These are phyloP conservation scores for Anolis carolinensis DNA, from an alignment of 2,113 vertebrate species.

Conservation along the genomic window DNA sequence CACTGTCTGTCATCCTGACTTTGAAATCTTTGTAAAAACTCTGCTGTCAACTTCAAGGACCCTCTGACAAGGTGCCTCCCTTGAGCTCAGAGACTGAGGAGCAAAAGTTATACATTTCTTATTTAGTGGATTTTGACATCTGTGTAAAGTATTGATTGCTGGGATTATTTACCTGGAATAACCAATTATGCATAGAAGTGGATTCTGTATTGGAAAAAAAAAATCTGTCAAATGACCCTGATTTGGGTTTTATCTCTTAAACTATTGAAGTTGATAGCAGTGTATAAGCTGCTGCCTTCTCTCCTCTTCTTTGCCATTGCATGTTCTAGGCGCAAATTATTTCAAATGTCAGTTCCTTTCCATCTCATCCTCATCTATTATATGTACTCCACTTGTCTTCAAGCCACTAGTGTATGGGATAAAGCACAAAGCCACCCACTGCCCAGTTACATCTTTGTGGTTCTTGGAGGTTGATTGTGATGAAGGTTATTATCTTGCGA, in stretches of 20 bases:
- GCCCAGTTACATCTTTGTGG: background rate
- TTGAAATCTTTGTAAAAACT: slow-evolving; percentile 58
- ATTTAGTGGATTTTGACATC: background rate
- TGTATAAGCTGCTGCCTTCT: slow-evolving; percentile 20
- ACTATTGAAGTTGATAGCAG: slow-evolving; percentile 66
- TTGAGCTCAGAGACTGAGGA: background rate
- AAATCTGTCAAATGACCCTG: no score
- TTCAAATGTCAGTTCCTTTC: background rate
- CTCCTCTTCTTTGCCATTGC: slow-evolving; percentile 28
- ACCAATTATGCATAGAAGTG: no score
- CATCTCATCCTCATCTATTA: background rate
- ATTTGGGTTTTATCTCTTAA: background rate
- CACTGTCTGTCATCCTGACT: slow-evolving; percentile 51
- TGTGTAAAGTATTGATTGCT: background rate
- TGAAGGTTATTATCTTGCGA: background rate
- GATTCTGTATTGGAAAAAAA: no score
- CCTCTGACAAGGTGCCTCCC: background rate
- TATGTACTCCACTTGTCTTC: background rate
- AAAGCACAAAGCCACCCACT: background rate
- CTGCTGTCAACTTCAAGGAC: slow-evolving; percentile 65
- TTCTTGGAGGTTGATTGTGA: background rate
- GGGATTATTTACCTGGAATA: background rate
- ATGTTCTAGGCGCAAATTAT: slow-evolving; percentile 29
- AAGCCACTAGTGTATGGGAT: background rate
- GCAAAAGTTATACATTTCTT: background rate